Base-by-base conservation (phyloP, 2,888 invertebrate species). In the Tenthredo amoena region DNA sequence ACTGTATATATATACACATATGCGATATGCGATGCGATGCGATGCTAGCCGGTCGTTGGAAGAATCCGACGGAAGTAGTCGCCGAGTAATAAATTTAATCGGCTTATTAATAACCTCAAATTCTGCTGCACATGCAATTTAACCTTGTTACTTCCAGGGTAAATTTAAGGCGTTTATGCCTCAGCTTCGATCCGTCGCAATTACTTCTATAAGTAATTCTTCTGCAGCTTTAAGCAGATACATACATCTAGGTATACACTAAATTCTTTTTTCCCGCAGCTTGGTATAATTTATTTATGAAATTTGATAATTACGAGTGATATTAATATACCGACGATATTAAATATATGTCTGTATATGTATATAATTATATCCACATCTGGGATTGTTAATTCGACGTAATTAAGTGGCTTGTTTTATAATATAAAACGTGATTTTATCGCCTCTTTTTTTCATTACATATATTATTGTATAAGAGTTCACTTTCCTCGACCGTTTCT, bases 1-100 rank as follows among this genome's bases (percentile, higher is more conserved):
- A 18, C n/a, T n/a, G 6, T 37, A 37, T 15, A 15, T 15, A 47
- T 47, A 47, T 47, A 43, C 10, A 43, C 2, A 12, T 43, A 43
- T 12, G 12, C 9, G 43, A 43, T 43, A 3, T 43, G 37, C 37
- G 37, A 43, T 10, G 37, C 37, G 37, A 43, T 10, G 26, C 62
- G 62, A 62, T 62, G 10, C n/a, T n/a, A 21, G 43, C 34, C 76
- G 76, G 21, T 76, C 47, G 76, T 47, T 47, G 43, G 34, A n/a
- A 18, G 76, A 76, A 76, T 76, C 76, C 76, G 76, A 47, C 76
- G 76, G 76, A 76, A 76, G 76, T 76, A 76, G 76, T 43, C 76
- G 76, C 43, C 26, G 26, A 21, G 76, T 76, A 76, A 76, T 76
- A 76, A 76, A 76, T 76, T 76, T 47, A 47, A 47, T 76, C 76